Percentiles rank a stretch among this genome's conserved stretches.
Evolutionary conservation across 2,888 invertebrate species (phyloP).

Genomic region (Bhutanitis thaidina): DNA sequence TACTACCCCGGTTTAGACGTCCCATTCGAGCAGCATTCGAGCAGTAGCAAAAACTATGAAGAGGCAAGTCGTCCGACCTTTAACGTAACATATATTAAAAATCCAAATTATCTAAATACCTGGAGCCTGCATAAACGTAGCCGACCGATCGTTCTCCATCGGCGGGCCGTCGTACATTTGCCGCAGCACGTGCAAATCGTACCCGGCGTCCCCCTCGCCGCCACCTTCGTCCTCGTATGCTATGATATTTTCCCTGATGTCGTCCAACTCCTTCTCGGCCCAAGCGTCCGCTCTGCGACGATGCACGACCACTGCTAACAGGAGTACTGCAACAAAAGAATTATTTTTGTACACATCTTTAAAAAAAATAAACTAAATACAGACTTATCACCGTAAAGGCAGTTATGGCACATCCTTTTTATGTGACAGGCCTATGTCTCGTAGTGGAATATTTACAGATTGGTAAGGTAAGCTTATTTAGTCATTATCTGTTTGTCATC

Average conservation of each 20-base stretch:
- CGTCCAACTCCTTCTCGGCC: constrained; percentile 95
- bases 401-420: too few species aligned
- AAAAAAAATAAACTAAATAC: background rate
- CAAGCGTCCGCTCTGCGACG: constrained; percentile 91
- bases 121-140: constrained; percentile 68
- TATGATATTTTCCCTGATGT: constrained; percentile 97
- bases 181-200: constrained; percentile 90
- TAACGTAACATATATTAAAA: too few species aligned
- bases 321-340: constrained; percentile 78
- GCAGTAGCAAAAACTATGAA: too few species aligned
- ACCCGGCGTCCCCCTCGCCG: constrained; percentile 97
- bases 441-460: too few species aligned
- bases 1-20: too few species aligned
- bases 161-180: constrained; percentile 82
- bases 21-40: too few species aligned
- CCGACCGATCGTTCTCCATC: constrained; percentile 68
- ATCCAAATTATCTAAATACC: too few species aligned
- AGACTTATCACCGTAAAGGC: too few species aligned
- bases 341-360: background rate
- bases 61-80: too few species aligned
- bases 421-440: too few species aligned
- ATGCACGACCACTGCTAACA: constrained; percentile 95
- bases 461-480: too few species aligned
- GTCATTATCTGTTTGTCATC: too few species aligned
- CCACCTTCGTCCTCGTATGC: constrained; percentile 99